phyloP scores from a whole-genome alignment of 2,113 vertebrate genomes.

The Albula glossodonta region DNA sequence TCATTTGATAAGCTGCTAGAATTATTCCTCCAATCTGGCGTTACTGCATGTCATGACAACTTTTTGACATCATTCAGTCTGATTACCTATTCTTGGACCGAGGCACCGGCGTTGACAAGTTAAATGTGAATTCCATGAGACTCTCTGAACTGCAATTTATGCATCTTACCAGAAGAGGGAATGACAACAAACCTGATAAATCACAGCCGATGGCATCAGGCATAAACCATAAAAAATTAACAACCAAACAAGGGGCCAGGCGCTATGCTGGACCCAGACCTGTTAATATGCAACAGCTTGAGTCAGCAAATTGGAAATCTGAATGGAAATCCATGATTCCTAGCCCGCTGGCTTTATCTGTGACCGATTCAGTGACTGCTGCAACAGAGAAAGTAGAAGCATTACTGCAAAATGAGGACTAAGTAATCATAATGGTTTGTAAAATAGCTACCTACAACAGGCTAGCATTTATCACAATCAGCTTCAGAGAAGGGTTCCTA shows the following conservation, averaged over 20 bases:
- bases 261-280: constrained; percentile 32
- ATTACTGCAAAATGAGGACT: constrained; percentile 79
- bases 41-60: too few species aligned
- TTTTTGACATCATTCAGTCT: too few species aligned
- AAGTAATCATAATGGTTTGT: constrained; percentile 95
- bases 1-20: too few species aligned
- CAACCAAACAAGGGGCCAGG: neutral
- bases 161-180: neutral
- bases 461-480: constrained; percentile 96
- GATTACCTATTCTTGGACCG: too few species aligned
- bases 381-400: constrained; percentile 78
- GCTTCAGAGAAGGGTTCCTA: constrained; percentile 82
- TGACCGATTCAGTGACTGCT: constrained; percentile 80
- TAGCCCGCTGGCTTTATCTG: constrained; percentile 77
- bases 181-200: neutral
- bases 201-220: neutral
- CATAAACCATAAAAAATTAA: constrained; percentile 14
- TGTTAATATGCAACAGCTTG: constrained; percentile 84
- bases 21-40: too few species aligned
- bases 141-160: constrained; percentile 8
- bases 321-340: constrained; percentile 80
- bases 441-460: constrained; percentile 96
- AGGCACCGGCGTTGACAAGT: too few species aligned
- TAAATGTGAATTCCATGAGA: constrained; percentile 2
- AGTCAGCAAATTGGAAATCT: constrained; percentile 80